Conservation (phyloP, 2,888 invertebrate species). For the Erpobdella octoculata region DNA sequence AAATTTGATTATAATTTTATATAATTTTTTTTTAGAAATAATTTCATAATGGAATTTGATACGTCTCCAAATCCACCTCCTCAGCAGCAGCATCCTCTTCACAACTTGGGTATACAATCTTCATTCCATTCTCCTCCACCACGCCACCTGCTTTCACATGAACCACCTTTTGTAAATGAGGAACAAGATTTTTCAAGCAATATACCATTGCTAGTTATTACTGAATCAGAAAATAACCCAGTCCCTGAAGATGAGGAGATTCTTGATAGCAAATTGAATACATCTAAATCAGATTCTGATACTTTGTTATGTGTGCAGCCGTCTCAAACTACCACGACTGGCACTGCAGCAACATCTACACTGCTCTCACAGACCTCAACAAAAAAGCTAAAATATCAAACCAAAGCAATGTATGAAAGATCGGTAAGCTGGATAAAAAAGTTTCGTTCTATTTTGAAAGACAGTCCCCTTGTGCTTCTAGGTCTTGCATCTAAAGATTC, state of each 20-base stretch:
- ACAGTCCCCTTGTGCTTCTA: conserved; percentile 7
- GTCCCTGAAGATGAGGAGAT: not conserved
- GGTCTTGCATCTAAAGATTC: not conserved
- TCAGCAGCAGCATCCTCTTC: no score
- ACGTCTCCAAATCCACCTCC: no score
- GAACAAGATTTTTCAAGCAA: not conserved
- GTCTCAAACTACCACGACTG: not conserved
- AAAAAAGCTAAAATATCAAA: conserved; percentile 2
- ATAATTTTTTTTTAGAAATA: no score
- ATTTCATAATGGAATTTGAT: no score
- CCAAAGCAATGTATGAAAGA: not conserved
- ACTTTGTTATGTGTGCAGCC: not conserved
- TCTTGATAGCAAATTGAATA: not conserved
- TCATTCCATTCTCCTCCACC: no score
- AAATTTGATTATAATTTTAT: no score
- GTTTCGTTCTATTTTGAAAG: not conserved
- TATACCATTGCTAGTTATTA: not conserved
- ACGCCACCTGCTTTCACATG: no score
- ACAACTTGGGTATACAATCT: no score
- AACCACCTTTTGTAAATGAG: no score
- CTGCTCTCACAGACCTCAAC: not conserved
- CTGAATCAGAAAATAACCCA: not conserved
- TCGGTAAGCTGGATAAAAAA: conserved; percentile 12
- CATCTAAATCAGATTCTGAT: not conserved
- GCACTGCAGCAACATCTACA: no score